These are phyloP conservation scores for Fulmarus glacialis DNA, from an alignment of 2,113 vertebrate species.

Conservation along the genomic window DNA sequence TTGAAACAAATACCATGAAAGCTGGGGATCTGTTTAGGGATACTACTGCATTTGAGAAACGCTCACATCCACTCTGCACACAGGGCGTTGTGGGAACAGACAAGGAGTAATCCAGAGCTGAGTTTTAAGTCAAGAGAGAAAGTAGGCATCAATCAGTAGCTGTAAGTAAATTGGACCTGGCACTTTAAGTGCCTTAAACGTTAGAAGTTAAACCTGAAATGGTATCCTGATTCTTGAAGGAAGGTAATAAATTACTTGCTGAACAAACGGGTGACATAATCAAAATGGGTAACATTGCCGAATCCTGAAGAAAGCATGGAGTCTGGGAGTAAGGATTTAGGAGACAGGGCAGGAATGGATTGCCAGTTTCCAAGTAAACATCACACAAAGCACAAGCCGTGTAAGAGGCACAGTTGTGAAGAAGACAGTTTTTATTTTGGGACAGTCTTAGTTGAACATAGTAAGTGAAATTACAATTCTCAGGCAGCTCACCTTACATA, in stretches of 20 bases:
- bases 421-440: neutral
- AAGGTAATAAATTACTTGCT: conserved; percentile 50
- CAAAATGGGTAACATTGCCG: conserved; percentile 28
- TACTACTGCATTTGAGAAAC: neutral
- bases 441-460: neutral
- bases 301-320: neutral
- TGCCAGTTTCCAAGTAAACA: neutral
- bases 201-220: conserved; percentile 67
- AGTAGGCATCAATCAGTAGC: conserved; percentile 54
- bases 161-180: conserved; percentile 70
- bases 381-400: neutral
- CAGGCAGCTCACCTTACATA: neutral
- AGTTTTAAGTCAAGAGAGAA: neutral
- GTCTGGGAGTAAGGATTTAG: neutral
- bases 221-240: conserved; percentile 64
- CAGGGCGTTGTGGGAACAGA: neutral
- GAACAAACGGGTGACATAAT: conserved; percentile 61
- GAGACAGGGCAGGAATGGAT: neutral
- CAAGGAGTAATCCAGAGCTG: neutral
- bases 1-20: neutral
- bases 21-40: neutral
- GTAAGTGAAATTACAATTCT: neutral
- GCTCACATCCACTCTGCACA: neutral
- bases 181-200: conserved; percentile 70
- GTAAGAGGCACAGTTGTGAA: neutral